Evolutionary conservation across 2,113 vertebrate genomes (phyloP), one percentile per base, ranked within the genome.

Genomic region (Passer montanus): DNA sequence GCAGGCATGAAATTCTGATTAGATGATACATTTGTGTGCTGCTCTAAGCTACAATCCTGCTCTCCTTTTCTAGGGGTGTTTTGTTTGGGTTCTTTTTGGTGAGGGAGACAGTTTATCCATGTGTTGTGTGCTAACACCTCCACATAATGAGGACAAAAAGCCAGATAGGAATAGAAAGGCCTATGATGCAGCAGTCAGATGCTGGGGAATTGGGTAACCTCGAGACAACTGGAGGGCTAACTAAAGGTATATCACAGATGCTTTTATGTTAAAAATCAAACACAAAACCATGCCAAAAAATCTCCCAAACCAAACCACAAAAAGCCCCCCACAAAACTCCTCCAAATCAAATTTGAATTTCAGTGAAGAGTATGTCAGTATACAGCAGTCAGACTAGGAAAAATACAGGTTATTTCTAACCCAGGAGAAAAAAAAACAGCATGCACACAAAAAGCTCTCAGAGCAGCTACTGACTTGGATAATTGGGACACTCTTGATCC

Each of bases 401-500:
- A 94, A 69, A 70, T 78, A 27, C 23, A 78, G 33, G 39, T 63
- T 91, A 69, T 76, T 90, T 86, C 35, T 56, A 23, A 39, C 13
- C 64, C 56, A 43, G 12, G 35, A 59, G 56, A 90, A 59, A 69
- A 53, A 53, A 93, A 85, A 72, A 0, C 31, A 87, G 50, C 0
- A 0, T 0, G 0, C 9, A 67, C 19, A 47, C 31, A 75, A 75
- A 91, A 89, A 82, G 46, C 88, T 87, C 47, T 49, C 10, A 66
- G 35, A 95, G 72, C 55, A 90, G 59, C 63, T 72, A 80, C 82
- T 53, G 68, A 50, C 55, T 86, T 52, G 56, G 72, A 20, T 84
- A 95, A 94, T 8, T 95, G 86, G 80, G 86, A 81, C 83, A 84
- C 15, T 67, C 79, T 22, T n/a, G 55, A 93, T 78, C 64, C 73